Percentiles rank a stretch among this genome's conserved stretches.
phyloP scores from a whole-genome alignment of 2,888 invertebrate genomes.

The Andrena bicolor region DNA sequence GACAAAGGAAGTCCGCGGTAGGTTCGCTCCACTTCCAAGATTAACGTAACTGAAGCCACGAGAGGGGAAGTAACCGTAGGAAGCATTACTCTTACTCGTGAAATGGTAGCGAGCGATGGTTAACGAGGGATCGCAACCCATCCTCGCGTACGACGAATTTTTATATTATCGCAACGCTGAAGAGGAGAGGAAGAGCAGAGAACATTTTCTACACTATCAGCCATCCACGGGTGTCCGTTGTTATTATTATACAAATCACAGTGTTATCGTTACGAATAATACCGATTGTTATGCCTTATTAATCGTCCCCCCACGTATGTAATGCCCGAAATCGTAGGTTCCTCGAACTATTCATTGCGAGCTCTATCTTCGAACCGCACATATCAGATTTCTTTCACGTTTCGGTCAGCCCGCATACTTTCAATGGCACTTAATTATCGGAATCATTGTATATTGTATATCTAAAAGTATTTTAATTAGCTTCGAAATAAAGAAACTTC shows the following conservation, averaged over 20 bases:
- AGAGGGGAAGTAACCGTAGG: not conserved
- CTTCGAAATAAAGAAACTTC: conserved; percentile 48
- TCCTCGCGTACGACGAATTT: conserved; percentile 21
- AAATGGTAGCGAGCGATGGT: conserved; percentile 33
- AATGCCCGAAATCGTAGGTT: not conserved
- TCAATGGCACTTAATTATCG: conserved; percentile 50
- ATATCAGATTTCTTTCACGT: conserved; percentile 44
- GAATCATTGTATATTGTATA: conserved; percentile 41
- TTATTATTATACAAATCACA: conserved; percentile 43
- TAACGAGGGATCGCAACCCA: not conserved
- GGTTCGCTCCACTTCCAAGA: not conserved
- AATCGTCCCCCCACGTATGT: not conserved
- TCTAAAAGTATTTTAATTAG: conserved; percentile 53
- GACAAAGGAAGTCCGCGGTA: not conserved
- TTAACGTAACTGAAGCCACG: conserved; percentile 1
- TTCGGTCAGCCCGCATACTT: conserved; percentile 16
- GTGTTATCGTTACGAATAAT: conserved; percentile 25
- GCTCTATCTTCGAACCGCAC: conserved; percentile 32
- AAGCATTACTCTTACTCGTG: conserved; percentile 5
- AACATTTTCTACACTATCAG: conserved; percentile 19
- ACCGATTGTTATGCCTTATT: conserved; percentile 20
- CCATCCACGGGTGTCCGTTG: conserved; percentile 19
- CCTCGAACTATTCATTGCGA: conserved; percentile 16
- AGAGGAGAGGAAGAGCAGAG: not conserved
- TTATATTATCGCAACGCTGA: conserved; percentile 25